phyloP scores from a whole-genome alignment of 2,888 invertebrate genomes.

The Polydrusus pterygomalis region DNA sequence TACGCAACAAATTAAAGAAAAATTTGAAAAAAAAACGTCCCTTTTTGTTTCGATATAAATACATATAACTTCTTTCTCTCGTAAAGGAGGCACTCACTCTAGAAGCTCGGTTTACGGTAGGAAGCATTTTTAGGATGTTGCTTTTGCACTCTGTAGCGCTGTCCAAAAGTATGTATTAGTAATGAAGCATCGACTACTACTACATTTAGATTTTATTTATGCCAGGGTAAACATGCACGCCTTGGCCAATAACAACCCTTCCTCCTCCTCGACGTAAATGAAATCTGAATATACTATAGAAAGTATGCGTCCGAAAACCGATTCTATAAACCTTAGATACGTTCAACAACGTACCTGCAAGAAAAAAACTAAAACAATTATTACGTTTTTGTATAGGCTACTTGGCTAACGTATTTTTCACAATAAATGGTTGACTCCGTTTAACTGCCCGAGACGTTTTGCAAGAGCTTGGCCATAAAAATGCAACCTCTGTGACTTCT shows the following conservation, averaged over 20 bases:
- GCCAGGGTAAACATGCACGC: too few relatives aligned
- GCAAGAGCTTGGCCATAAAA: background rate
- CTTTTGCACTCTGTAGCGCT: background rate
- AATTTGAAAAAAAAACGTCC: constrained; percentile 59
- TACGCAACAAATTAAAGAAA: constrained; percentile 64
- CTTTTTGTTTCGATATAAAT: constrained; percentile 4
- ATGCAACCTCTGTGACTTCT: too few relatives aligned
- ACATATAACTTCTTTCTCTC: background rate
- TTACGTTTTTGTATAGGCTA: background rate
- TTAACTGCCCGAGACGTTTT: too few relatives aligned
- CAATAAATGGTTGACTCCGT: too few relatives aligned
- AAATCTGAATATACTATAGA: too few relatives aligned
- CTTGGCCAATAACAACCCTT: too few relatives aligned
- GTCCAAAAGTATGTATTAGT: background rate
- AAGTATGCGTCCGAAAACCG: background rate
- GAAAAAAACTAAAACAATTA: background rate
- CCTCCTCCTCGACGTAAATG: too few relatives aligned
- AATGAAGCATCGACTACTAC: background rate
- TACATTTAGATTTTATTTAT: too few relatives aligned
- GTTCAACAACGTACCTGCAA: background rate
- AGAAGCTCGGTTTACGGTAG: constrained; percentile 23
- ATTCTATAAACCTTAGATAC: background rate
- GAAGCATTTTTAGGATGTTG: background rate
- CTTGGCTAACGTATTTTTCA: too few relatives aligned
- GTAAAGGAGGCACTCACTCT: constrained; percentile 56